A percentile compares a stretch with the other conserved stretches of the same genome.
Evolutionary conservation across 2,797 vertebrate species (phyloP).

Genomic region (Valencia hispanica): DNA sequence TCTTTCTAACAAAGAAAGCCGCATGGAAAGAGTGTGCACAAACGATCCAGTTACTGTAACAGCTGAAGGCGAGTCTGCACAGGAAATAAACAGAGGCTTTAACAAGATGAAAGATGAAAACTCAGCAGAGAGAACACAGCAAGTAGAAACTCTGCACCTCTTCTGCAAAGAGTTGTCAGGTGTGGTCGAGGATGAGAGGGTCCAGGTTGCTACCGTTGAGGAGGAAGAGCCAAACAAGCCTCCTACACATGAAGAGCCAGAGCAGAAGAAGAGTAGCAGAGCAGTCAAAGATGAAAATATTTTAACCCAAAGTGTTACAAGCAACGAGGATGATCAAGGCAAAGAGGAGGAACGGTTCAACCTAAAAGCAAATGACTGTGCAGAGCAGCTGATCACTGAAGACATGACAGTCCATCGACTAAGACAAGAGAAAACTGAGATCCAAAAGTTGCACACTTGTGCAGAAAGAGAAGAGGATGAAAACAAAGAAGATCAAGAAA

Average conservation of each 20-base stretch:
- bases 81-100: slow-evolving; percentile 54
- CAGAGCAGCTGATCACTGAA: not conserved
- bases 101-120: slow-evolving; percentile 28
- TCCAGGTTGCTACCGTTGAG: not conserved
- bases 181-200: slow-evolving; percentile 1
- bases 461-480: not conserved
- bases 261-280: not conserved
- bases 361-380: not conserved
- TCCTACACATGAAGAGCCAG: not conserved
- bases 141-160: slow-evolving; percentile 2
- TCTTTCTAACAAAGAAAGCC: not conserved
- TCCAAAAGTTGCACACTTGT: not conserved
- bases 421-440: not conserved
- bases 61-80: slow-evolving; percentile 36
- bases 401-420: not conserved
- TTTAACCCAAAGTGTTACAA: not conserved
- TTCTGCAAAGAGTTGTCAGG: not conserved
- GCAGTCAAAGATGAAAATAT: not conserved
- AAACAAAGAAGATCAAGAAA: not conserved
- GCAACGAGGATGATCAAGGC: not conserved
- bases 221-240: not conserved
- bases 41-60: slow-evolving; percentile 24
- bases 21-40: slow-evolving; percentile 4
- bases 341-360: not conserved
- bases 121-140: not conserved